A percentile compares a stretch with the other conserved stretches of the same genome.
phyloP scores from a whole-genome alignment of 2,113 vertebrate genomes.

The Ceyx melanurus region DNA sequence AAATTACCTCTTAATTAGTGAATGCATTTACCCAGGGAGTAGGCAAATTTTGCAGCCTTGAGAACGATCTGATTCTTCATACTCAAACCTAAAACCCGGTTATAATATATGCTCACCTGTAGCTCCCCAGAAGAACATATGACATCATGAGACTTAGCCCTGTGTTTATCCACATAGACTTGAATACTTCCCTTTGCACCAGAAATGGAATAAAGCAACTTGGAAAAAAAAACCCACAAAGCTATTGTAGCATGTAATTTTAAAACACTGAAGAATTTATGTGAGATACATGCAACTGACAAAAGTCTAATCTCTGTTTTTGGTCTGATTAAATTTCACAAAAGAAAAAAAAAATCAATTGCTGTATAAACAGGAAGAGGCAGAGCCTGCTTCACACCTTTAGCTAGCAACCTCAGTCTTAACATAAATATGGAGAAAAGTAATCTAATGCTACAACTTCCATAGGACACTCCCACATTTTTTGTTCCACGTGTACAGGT shows the following conservation, averaged over 20 bases:
- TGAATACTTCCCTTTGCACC: background rate
- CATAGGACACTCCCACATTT: background rate
- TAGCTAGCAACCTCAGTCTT: background rate
- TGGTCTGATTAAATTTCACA: background rate
- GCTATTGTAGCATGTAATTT: background rate
- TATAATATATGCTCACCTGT: background rate
- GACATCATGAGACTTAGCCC: background rate
- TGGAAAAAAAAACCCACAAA: background rate
- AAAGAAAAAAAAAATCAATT: background rate
- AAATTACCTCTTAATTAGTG: background rate
- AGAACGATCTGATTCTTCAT: background rate
- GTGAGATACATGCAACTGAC: background rate
- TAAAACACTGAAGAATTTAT: background rate
- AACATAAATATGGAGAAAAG: background rate
- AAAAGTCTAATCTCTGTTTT: background rate
- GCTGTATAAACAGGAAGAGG: background rate
- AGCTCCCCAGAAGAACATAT: background rate
- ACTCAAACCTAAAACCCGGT: background rate
- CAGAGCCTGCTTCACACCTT: background rate
- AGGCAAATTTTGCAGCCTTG: background rate
- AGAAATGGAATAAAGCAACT: background rate
- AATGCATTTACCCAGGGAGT: background rate
- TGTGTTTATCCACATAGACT: background rate
- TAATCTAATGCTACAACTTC: background rate
- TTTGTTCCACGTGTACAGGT: background rate